Evolutionary conservation across 2,888 invertebrate genomes (phyloP).

Genomic region (Cataglyphis albicans): DNA sequence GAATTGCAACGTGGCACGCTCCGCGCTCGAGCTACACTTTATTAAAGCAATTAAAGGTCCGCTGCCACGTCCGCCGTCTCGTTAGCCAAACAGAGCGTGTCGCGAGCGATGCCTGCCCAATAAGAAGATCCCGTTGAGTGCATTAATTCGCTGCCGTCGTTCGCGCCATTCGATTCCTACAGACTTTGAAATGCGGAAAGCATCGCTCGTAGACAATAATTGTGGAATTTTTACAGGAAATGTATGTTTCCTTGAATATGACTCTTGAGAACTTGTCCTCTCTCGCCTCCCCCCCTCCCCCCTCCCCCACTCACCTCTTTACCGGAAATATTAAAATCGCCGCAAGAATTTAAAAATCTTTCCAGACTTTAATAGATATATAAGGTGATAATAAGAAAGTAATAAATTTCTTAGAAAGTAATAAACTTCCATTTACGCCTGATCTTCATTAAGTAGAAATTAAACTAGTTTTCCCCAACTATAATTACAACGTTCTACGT

Average conservation of each 20-base stretch:
- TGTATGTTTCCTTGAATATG: background rate
- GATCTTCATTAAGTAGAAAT: background rate
- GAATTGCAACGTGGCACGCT: conserved; percentile 35
- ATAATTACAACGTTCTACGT: background rate
- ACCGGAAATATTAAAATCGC: conserved; percentile 2
- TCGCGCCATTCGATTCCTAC: conserved; percentile 31
- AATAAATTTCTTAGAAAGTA: background rate
- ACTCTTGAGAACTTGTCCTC: background rate
- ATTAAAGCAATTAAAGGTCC: conserved; percentile 74
- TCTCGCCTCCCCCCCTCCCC: background rate
- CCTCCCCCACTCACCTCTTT: too few relatives aligned
- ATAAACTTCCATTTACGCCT: background rate
- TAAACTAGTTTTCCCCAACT: background rate
- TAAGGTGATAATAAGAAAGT: background rate
- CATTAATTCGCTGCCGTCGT: conserved; percentile 40
- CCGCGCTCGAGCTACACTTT: conserved; percentile 53
- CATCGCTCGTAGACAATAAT: background rate
- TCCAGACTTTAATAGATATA: background rate
- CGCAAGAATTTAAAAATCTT: background rate
- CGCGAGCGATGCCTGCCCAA: conserved; percentile 70
- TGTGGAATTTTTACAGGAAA: conserved; percentile 29
- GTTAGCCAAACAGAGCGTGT: conserved; percentile 76
- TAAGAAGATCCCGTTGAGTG: conserved; percentile 66
- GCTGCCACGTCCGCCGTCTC: conserved; percentile 64
- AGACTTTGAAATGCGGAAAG: conserved; percentile 40